These are phyloP conservation scores for Leptobrachium leishanense DNA, from an alignment of 2,113 vertebrate species.

Conservation along the genomic window DNA sequence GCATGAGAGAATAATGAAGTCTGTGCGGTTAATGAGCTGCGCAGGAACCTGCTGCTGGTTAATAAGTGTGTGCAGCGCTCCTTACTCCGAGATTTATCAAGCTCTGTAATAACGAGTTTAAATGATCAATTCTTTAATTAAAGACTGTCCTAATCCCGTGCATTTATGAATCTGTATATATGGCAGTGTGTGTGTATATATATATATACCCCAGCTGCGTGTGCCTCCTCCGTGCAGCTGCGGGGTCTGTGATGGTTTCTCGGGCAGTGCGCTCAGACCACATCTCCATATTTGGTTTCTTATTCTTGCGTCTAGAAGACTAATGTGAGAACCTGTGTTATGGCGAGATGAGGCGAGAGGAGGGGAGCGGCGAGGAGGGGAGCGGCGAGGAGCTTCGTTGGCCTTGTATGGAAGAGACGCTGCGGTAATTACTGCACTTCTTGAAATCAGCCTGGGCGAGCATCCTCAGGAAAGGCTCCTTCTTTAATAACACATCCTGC, in stretches of 20 bases:
- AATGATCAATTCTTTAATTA: no score
- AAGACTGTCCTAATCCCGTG: no score
- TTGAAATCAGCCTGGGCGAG: conserved; percentile 50
- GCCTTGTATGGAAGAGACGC: conserved; percentile 62
- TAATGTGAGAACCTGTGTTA: conserved; percentile 11
- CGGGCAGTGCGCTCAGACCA: conserved; percentile 1
- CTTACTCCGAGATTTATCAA: no score
- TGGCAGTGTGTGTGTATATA: no score
- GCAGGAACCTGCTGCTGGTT: no score
- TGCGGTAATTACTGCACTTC: not conserved
- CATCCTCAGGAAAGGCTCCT: conserved; percentile 33
- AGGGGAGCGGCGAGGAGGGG: not conserved
- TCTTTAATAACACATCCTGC: not conserved
- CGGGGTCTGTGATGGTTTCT: not conserved
- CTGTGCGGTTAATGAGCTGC: no score
- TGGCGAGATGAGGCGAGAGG: not conserved
- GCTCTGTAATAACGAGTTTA: no score
- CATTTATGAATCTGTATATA: no score
- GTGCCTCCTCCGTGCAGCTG: not conserved
- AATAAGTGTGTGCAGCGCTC: no score
- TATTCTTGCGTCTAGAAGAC: conserved; percentile 42
- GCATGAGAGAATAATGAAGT: no score
- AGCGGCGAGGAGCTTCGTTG: conserved; percentile 29
- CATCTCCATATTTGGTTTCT: conserved; percentile 78
- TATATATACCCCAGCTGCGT: no score